Evolutionary conservation across 2,797 vertebrate species (phyloP), one percentile per base, ranked within the genome.

Genomic region (Brachyrhaphis roseni): DNA sequence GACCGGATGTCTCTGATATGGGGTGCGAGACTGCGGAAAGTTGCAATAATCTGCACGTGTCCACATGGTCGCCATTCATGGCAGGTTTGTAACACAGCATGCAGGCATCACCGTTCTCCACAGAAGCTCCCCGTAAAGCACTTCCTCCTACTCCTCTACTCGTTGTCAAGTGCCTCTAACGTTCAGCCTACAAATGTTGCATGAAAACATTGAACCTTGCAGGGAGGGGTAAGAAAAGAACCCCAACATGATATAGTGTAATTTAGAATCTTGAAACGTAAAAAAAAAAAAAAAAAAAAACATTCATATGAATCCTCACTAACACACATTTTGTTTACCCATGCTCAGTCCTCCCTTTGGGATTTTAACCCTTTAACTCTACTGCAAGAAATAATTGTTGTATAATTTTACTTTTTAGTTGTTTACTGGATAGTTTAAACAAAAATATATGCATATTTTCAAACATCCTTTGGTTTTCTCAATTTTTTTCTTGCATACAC

Each of bases 121-220:
- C 91, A 86, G 78, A 87, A 85, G 84, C 90, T 92, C 86, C 85
- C 88, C 80, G 82, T 88, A 79, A 72, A 91, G 89, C 88, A 87
- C 90, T 93, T 93, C 90, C 91, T 93, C 93, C 92, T 92, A 92
- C 94, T 93, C 91, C 83, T 75, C 84, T 93, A 93, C 93, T 95
- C 88, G 86, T 90, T 83, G 91, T 94, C 92, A 93, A 96, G 95
- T 95, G 90, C 89, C 92, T 93, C 88, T 90, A 94, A 93, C 90
- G 87, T 87, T 90, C 91, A 93, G 92, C 94, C 93, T 90, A 93
- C 91, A 87, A 90, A 90, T 86, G 88, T 72, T 80, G 75, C 75
- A 75, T 82, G 90, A 84, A 93, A 92, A 92, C 84, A 84, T 89
- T 88, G 88, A 90, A 82, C 75, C 82, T 43, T 23, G 53, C 82